These are phyloP conservation scores for Pygocentrus nattereri DNA, from an alignment of 2,797 vertebrate genomes.

Conservation along the genomic window DNA sequence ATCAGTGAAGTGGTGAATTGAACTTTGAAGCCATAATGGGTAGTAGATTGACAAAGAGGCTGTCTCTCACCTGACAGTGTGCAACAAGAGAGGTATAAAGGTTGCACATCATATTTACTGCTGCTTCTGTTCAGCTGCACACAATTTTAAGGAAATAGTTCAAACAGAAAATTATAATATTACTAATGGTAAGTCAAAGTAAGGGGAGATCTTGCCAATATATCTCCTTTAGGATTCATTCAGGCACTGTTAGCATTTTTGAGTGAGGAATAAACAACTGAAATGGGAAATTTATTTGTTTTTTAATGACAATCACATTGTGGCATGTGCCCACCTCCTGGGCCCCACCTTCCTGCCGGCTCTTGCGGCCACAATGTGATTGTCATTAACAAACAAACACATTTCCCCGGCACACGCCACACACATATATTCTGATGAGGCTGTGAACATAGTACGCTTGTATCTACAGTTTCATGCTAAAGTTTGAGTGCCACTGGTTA, in stretches of 20 bases:
- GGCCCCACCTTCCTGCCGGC: too few relatives aligned
- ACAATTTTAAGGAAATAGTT: constrained; percentile 24
- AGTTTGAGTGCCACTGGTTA: too few relatives aligned
- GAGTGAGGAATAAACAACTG: too few relatives aligned
- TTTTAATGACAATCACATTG: too few relatives aligned
- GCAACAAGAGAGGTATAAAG: constrained; percentile 54
- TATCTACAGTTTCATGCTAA: too few relatives aligned
- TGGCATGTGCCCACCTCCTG: too few relatives aligned
- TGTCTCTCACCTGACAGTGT: constrained; percentile 67
- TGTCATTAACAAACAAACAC: too few relatives aligned
- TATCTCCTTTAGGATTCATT: not conserved
- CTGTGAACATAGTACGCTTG: too few relatives aligned
- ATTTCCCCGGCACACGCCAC: too few relatives aligned
- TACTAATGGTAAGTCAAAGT: not conserved
- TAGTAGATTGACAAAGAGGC: constrained; percentile 64
- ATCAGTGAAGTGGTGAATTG: constrained; percentile 52
- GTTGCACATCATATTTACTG: constrained; percentile 47
- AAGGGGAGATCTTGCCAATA: not conserved
- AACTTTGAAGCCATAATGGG: constrained; percentile 69
- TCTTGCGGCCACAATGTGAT: too few relatives aligned
- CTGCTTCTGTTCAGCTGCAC: constrained; percentile 24
- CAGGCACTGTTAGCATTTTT: not conserved
- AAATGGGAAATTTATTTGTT: too few relatives aligned
- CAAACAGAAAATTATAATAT: not conserved
- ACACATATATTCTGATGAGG: not conserved